Conservation (phyloP, 2,888 invertebrate genomes). For the Rhamphomyia laevipes region DNA sequence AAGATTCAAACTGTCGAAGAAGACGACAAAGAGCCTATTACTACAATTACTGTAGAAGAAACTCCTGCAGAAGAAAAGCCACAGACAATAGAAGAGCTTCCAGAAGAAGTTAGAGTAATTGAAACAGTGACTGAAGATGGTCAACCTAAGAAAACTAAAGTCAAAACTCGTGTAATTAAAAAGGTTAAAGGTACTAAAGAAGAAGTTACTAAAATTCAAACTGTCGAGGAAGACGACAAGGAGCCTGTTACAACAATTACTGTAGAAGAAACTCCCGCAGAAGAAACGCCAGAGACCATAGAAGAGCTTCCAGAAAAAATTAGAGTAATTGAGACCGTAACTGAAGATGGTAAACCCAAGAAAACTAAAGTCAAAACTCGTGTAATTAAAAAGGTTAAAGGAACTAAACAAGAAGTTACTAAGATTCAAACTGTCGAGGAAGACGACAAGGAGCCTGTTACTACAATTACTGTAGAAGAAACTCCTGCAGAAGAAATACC, state of each 20-base stretch:
- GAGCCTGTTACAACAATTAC: conserved; percentile 24
- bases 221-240: conserved; percentile 33
- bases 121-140: conserved; percentile 12
- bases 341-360: conserved; percentile 24
- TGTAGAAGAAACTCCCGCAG: conserved; percentile 15
- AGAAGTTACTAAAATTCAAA: conserved; percentile 36
- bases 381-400: conserved; percentile 12
- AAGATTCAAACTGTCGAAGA: conserved; percentile 27
- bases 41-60: conserved; percentile 23
- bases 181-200: conserved; percentile 25
- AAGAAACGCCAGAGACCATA: conserved; percentile 17
- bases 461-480: conserved; percentile 19
- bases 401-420: conserved; percentile 28
- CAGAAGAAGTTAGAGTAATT: conserved; percentile 12
- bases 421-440: conserved; percentile 31
- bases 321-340: conserved; percentile 14
- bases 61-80: conserved; percentile 21
- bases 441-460: conserved; percentile 30
- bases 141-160: conserved; percentile 22
- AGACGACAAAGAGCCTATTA: conserved; percentile 25
- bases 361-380: conserved; percentile 21
- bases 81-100: conserved; percentile 24
- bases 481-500: conserved; percentile 19
- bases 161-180: conserved; percentile 20
- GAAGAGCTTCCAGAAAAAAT: conserved; percentile 27